Evolutionary conservation across 2,113 vertebrate species (phyloP).

Genomic region (Callithrix jacchus): DNA sequence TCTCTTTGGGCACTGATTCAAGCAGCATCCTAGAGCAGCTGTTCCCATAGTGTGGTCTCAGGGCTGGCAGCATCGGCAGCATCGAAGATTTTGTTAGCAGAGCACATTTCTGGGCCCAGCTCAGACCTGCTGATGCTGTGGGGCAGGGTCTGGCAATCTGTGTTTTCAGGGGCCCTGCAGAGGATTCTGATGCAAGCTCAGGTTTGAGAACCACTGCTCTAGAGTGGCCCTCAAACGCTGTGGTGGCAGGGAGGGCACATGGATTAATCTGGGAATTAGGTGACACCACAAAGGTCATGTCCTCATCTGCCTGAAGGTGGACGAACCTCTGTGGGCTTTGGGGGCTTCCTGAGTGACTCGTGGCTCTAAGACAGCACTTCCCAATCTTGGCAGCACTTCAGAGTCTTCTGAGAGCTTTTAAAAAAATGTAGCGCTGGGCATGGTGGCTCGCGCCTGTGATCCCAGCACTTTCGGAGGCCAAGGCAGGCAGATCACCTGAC

Average conservation of each 20-base stretch:
- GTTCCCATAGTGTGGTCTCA: background rate
- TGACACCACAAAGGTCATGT: too few relatives aligned
- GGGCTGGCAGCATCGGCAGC: background rate
- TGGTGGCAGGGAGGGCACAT: accelerated
- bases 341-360: background rate
- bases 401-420: too few relatives aligned
- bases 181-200: too few relatives aligned
- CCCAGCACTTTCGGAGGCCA: too few relatives aligned
- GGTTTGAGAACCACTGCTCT: background rate
- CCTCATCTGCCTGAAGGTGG: background rate
- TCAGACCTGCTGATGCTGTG: background rate
- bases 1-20: background rate
- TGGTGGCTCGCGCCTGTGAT: too few relatives aligned
- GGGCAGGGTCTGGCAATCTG: background rate
- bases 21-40: background rate
- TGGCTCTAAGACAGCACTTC: background rate
- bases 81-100: background rate
- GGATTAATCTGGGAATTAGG: background rate
- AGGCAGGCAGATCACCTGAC: too few relatives aligned
- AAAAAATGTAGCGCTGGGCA: background rate
- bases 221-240: background rate
- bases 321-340: background rate
- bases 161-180: background rate
- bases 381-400: background rate
- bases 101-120: background rate